phyloP scores from a whole-genome alignment of 2,113 vertebrate genomes.

The Chionodraco myersi region DNA sequence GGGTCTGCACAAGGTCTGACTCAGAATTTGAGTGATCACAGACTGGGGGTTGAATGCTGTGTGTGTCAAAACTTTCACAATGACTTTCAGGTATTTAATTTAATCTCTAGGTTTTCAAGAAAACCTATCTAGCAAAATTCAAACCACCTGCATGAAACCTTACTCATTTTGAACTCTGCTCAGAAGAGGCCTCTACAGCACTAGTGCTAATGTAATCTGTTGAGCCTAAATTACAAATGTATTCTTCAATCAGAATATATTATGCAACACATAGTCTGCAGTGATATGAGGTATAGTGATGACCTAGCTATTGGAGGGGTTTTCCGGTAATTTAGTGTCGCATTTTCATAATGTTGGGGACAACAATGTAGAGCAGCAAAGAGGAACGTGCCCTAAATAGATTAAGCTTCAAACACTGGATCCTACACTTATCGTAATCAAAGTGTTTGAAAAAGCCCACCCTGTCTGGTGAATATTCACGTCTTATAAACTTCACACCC shows the following conservation, averaged over 20 bases:
- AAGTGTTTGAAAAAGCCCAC: neutral
- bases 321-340: neutral
- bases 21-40: neutral
- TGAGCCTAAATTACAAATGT: neutral
- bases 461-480: neutral
- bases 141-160: neutral
- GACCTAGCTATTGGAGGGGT: neutral
- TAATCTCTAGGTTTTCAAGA: constrained; percentile 18
- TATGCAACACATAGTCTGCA: neutral
- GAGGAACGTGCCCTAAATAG: neutral
- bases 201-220: neutral
- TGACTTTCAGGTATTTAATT: constrained; percentile 16
- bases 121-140: neutral
- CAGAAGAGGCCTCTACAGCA: neutral
- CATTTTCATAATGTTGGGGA: neutral
- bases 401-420: neutral
- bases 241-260: neutral
- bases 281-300: neutral
- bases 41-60: too few species aligned
- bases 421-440: neutral
- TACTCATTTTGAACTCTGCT: neutral
- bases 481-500: neutral
- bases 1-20: neutral
- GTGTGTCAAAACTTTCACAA: constrained; percentile 7
- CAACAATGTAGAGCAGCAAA: neutral